Evolutionary conservation across 2,797 vertebrate genomes (phyloP).

Genomic region (Bucorvus abyssinicus): DNA sequence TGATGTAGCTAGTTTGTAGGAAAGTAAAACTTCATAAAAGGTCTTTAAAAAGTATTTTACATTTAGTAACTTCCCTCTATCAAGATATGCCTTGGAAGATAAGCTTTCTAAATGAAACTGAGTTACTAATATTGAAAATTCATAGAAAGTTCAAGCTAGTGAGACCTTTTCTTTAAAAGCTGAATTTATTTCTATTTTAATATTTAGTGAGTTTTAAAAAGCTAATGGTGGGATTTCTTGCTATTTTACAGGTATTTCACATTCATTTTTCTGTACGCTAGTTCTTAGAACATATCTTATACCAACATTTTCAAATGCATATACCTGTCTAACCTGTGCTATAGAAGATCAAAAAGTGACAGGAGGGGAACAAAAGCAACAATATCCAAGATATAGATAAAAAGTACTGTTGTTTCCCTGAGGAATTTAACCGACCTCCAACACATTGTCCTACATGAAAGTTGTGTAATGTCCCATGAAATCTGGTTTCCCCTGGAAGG

Average conservation of each 20-base stretch:
- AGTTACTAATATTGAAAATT: background rate
- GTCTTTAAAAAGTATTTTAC: background rate
- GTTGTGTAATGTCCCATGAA: background rate
- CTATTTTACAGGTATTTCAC: background rate
- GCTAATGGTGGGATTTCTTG: background rate
- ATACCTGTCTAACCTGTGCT: background rate
- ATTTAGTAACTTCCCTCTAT: background rate
- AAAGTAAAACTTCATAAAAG: background rate
- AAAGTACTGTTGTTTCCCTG: background rate
- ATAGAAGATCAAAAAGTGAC: background rate
- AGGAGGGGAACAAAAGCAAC: background rate
- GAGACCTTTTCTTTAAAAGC: background rate
- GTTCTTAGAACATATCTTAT: background rate
- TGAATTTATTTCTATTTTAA: background rate
- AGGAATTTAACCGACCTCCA: background rate
- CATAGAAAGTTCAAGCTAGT: background rate
- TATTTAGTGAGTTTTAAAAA: background rate
- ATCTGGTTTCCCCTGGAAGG: background rate
- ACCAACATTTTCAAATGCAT: background rate
- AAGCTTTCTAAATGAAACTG: background rate
- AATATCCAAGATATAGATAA: background rate
- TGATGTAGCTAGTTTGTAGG: background rate
- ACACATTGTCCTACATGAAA: background rate
- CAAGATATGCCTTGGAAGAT: background rate
- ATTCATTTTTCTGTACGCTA: background rate